Base-by-base conservation (phyloP, 2,797 vertebrate species). In the Chelmon rostratus region DNA sequence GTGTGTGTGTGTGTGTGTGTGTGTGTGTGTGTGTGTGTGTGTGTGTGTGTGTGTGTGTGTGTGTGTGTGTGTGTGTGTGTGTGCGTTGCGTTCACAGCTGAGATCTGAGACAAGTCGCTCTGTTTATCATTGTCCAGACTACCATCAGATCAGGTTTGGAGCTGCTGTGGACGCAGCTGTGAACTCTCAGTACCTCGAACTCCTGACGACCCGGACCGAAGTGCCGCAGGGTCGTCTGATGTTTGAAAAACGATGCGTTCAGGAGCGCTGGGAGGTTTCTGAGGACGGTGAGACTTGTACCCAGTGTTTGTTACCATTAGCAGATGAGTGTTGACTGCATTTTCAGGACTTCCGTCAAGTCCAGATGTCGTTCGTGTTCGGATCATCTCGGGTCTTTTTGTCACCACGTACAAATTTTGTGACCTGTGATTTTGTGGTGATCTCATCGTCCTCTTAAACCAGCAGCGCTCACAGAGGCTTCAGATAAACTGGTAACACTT, bases 401-500 rank as follows among this genome's bases (percentile, higher is more conserved):
- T 19, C 3, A 0, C 40, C 35, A 2, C 38, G 47, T 53, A 10
- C 59, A 54, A 59, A 79, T 33, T 46, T 23, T 47, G 52, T 40
- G 52, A 56, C 46, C 46, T 50, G 28, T 5, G 42, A 28, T 6
- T 23, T 73, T 16, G 40, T 11, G 35, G 40, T 75, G 76, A 71
- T 1, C 25, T 81, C 70, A n/a, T 38, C n/a, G 21, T 80, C 73
- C 65, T 79, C 71, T 33, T 6, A 9, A 67, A 66, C 69, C 76
- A 10, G 59, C 68, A 10, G 35, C 28, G 42, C 78, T 59, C 71
- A 35, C 23, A 1, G 19, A 82, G 37, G 77, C 73, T 68, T 87
- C 68, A 62, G 18, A 80, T 38, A 40, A 86, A 85, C 86, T 88
- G 87, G 49, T 80, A 73, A 91, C 78, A 78, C 88, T 90, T 90